These are phyloP conservation scores for Tetragnatha montana DNA, from an alignment of 2,888 invertebrate genomes.

Conservation along the genomic window DNA sequence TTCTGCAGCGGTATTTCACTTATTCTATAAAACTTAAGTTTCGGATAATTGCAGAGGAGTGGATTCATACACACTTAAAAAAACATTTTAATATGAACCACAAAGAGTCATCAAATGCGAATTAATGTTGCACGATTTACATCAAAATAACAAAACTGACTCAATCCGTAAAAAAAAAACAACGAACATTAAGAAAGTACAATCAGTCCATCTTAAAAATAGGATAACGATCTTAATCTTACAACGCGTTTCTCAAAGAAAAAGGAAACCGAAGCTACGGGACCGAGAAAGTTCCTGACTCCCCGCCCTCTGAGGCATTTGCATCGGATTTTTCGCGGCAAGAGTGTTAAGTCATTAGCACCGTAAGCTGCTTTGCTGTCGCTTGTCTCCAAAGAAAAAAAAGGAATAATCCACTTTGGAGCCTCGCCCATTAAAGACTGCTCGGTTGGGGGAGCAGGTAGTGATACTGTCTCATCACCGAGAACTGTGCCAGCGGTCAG, in stretches of 20 bases:
- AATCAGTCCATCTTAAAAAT: too few species aligned
- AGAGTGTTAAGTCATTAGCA: neutral
- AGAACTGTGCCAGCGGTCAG: conserved; percentile 39
- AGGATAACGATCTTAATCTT: too few species aligned
- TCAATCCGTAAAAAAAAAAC: too few species aligned
- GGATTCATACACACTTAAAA: too few species aligned
- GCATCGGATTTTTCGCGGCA: neutral
- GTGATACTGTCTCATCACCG: conserved; percentile 40
- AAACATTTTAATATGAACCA: too few species aligned
- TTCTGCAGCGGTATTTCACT: too few species aligned
- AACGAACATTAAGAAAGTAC: too few species aligned
- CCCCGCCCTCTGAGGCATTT: neutral
- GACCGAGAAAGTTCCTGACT: neutral
- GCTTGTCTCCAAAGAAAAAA: neutral
- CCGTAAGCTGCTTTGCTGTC: neutral
- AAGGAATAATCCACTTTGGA: conserved; percentile 8
- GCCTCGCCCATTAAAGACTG: conserved; percentile 14
- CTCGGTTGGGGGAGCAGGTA: conserved; percentile 16
- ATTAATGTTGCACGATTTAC: too few species aligned
- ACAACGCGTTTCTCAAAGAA: neutral
- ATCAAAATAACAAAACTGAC: too few species aligned
- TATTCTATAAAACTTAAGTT: too few species aligned
- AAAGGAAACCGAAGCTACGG: neutral
- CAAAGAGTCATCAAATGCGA: too few species aligned
- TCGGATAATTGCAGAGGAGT: too few species aligned